A percentile compares a stretch with the other conserved stretches of the same genome.
phyloP scores from a whole-genome alignment of 2,888 invertebrate genomes.

The Ecliptopera silaceata region DNA sequence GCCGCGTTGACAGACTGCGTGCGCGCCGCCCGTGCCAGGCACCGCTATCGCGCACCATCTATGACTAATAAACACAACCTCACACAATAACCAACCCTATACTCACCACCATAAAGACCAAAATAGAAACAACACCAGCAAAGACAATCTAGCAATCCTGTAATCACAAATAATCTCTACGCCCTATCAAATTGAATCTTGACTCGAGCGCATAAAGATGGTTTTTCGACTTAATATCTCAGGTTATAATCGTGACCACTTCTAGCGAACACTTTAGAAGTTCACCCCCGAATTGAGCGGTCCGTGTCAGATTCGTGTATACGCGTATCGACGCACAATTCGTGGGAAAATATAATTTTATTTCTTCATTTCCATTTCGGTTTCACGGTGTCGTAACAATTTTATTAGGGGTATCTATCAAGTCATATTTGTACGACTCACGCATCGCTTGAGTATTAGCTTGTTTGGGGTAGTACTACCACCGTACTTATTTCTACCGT shows the following conservation, averaged over 20 bases:
- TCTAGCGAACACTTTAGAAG: constrained; percentile 78
- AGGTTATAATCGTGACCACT: constrained; percentile 77
- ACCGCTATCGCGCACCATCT: constrained; percentile 81
- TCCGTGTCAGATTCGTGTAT: constrained; percentile 73
- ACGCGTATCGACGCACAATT: constrained; percentile 66
- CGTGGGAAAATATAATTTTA: constrained; percentile 64
- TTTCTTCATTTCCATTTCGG: constrained; percentile 70
- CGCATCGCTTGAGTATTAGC: no score
- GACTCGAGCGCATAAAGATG: constrained; percentile 41
- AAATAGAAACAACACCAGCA: constrained; percentile 24
- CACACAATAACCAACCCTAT: constrained; percentile 37
- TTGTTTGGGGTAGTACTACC: no score
- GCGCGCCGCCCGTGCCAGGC: constrained; percentile 79
- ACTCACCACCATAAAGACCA: constrained; percentile 17
- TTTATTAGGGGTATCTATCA: constrained; percentile 36
- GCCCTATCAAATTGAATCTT: constrained; percentile 52
- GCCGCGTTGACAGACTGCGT: constrained; percentile 81
- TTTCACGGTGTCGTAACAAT: constrained; percentile 48
- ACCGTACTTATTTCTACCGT: no score
- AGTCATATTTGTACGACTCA: constrained; percentile 24
- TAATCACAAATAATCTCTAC: constrained; percentile 58
- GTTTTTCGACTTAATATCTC: constrained; percentile 44
- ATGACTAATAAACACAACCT: constrained; percentile 76
- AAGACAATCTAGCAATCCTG: constrained; percentile 46
- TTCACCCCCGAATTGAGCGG: constrained; percentile 78